phyloP scores from a whole-genome alignment of 2,888 invertebrate species.

The Carterocephalus palaemon region DNA sequence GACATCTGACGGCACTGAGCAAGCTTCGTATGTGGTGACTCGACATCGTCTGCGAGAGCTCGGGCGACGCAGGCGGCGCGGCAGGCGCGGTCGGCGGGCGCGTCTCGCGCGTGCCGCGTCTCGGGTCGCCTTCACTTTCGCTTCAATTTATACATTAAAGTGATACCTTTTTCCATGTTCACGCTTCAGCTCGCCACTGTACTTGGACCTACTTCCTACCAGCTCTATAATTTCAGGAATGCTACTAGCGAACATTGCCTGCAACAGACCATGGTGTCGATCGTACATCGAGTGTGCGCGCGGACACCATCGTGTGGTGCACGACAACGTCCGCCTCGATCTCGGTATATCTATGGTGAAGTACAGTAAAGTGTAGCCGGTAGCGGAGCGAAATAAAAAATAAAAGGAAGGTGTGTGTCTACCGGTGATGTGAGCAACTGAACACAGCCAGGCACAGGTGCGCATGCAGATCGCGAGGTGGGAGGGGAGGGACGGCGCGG shows the following conservation, averaged over 20 bases:
- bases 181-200: slow-evolving; percentile 99
- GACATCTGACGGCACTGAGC: slow-evolving; percentile 81
- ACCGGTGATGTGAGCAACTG: slow-evolving; percentile 78
- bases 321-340: slow-evolving; percentile 75
- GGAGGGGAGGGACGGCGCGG: slow-evolving; percentile 66
- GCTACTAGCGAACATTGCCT: slow-evolving; percentile 99
- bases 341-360: slow-evolving; percentile 70
- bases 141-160: slow-evolving; percentile 68
- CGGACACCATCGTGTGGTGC: slow-evolving; percentile 76
- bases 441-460: slow-evolving; percentile 79
- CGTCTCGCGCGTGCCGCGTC: slow-evolving; percentile 42
- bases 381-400: slow-evolving; percentile 74
- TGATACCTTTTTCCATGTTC: slow-evolving; percentile 99
- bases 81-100: slow-evolving; percentile 34
- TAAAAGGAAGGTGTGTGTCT: slow-evolving; percentile 74
- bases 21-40: slow-evolving; percentile 74
- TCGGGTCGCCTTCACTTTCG: slow-evolving; percentile 71
- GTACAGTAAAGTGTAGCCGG: slow-evolving; percentile 68
- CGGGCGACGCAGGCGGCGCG: slow-evolving; percentile 63
- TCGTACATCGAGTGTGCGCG: slow-evolving; percentile 61
- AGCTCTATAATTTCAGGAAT: slow-evolving; percentile 99
- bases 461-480: slow-evolving; percentile 74
- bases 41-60: slow-evolving; percentile 62
- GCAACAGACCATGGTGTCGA: slow-evolving; percentile 84
- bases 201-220: slow-evolving; percentile 99